Percentiles rank a stretch among this genome's conserved stretches.
Conservation (phyloP, 2,113 vertebrate species). For the Malurus melanocephalus region DNA sequence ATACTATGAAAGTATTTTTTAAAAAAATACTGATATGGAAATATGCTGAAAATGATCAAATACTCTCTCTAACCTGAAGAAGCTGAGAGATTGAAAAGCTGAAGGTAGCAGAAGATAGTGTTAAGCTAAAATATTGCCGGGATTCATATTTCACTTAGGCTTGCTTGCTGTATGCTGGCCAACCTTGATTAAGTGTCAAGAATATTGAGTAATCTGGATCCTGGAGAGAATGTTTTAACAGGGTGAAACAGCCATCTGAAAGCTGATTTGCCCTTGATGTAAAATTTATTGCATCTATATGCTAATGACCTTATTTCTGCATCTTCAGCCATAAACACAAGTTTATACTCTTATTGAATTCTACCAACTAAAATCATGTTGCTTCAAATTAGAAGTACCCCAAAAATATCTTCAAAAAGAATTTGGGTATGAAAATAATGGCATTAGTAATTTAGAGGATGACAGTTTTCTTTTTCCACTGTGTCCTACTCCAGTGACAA, state of each 20-base stretch:
- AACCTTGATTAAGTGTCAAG: slow-evolving; percentile 66
- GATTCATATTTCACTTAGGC: slow-evolving; percentile 43
- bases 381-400: neutral
- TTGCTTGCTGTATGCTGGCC: slow-evolving; percentile 24
- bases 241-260: slow-evolving; percentile 20
- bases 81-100: slow-evolving; percentile 8
- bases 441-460: neutral
- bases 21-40: neutral
- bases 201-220: slow-evolving; percentile 60
- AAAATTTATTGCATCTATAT: slow-evolving; percentile 51
- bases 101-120: slow-evolving; percentile 12
- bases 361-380: neutral
- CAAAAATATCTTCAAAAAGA: neutral
- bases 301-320: slow-evolving; percentile 34
- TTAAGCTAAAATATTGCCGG: slow-evolving; percentile 47
- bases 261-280: slow-evolving; percentile 51
- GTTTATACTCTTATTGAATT: neutral
- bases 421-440: neutral
- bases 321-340: neutral
- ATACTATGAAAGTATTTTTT: neutral
- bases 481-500: neutral
- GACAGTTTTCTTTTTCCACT: neutral
- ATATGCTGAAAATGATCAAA: slow-evolving; percentile 19
- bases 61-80: slow-evolving; percentile 1
- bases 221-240: slow-evolving; percentile 44